Evolutionary conservation across 1,140 invertebrate species (phyloP).

Genomic region (Eueides isabella): DNA sequence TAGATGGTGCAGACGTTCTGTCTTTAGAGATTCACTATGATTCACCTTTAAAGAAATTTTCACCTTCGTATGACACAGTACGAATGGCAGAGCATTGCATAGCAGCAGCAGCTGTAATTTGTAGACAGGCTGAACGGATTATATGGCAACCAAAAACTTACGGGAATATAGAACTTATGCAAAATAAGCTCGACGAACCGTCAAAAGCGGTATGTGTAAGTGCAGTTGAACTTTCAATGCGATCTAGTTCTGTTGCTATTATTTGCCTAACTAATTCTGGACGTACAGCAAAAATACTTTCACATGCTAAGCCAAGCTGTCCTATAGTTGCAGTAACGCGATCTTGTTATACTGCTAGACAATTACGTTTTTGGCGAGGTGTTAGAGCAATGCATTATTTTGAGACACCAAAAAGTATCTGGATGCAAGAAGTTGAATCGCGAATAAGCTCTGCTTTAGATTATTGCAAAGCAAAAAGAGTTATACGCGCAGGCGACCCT

Average conservation of each 20-base stretch:
- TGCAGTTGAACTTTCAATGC: constrained; percentile 88
- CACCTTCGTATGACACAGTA: constrained; percentile 58
- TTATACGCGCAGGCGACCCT: constrained; percentile 86
- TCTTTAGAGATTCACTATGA: constrained; percentile 83
- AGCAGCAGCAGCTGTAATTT: constrained; percentile 87
- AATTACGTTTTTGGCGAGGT: constrained; percentile 87
- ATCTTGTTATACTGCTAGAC: constrained; percentile 85
- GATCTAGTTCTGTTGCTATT: constrained; percentile 87
- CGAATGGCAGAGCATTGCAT: constrained; percentile 78
- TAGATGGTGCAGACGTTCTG: constrained; percentile 87
- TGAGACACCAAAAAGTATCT: constrained; percentile 78
- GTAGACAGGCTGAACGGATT: constrained; percentile 84
- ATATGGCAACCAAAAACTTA: constrained; percentile 78
- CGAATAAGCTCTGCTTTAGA: constrained; percentile 87
- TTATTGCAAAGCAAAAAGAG: constrained; percentile 85
- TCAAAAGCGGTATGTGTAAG: constrained; percentile 89
- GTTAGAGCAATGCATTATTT: constrained; percentile 87
- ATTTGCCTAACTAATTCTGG: constrained; percentile 89
- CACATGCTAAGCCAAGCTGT: constrained; percentile 87
- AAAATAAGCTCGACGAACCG: constrained; percentile 80
- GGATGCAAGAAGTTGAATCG: constrained; percentile 88
- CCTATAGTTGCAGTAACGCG: constrained; percentile 90
- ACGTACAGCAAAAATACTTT: constrained; percentile 85
- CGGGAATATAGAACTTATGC: constrained; percentile 65
- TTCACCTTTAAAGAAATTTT: constrained; percentile 85